Conservation (phyloP, 1,140 invertebrate species). For the Platyura marginata region DNA sequence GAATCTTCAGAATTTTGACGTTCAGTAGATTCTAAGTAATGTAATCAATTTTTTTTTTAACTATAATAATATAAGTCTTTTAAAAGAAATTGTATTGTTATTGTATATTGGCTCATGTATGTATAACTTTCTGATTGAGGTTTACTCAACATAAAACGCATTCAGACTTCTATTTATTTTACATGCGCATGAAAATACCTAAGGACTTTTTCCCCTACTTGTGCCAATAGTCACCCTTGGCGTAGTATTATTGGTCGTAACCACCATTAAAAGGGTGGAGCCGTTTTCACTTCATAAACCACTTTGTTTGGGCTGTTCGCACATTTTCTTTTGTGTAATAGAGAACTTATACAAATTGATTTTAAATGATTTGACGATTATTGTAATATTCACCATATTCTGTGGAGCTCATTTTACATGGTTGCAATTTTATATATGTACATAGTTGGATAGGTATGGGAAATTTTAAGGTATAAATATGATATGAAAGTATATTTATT, state of each 20-base stretch:
- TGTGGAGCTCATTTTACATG: too few relatives aligned
- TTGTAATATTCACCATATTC: conserved; percentile 1
- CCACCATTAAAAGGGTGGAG: conserved; percentile 2
- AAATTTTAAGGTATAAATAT: too few relatives aligned
- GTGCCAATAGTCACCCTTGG: not conserved
- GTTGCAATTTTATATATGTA: too few relatives aligned
- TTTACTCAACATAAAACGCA: not conserved
- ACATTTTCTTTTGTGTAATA: not conserved
- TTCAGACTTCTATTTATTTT: not conserved
- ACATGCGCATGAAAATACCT: not conserved
- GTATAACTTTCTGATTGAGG: not conserved
- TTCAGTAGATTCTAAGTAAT: too few relatives aligned
- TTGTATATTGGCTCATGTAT: not conserved
- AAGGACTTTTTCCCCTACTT: not conserved
- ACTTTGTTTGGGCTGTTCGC: not conserved
- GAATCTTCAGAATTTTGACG: too few relatives aligned
- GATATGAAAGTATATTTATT: too few relatives aligned
- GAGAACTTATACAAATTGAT: conserved; percentile 3
- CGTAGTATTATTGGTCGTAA: not conserved
- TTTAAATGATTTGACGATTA: conserved; percentile 2
- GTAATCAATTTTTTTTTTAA: too few relatives aligned
- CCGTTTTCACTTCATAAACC: not conserved
- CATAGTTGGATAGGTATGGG: too few relatives aligned
- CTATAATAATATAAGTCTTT: not conserved
- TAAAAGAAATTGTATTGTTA: not conserved